Base-by-base conservation (phyloP, 2,113 vertebrate genomes). In the Lampris incognitus region DNA sequence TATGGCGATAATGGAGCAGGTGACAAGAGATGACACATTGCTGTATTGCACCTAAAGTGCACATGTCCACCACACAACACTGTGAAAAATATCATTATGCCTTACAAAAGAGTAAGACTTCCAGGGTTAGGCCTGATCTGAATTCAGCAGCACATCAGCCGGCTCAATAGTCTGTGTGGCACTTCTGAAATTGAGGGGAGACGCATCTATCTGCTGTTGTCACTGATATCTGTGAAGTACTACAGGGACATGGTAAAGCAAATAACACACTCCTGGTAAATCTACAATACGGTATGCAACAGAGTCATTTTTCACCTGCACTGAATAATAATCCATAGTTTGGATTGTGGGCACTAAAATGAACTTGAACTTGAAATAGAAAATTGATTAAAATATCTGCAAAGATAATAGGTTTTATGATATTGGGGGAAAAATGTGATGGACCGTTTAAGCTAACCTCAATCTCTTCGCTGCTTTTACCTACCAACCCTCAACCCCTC, bases 231-330 rank as follows among this genome's bases (percentile, higher is more conserved):
- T 7, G 51, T 68, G 54, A 66, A 77, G 41, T 65, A 55, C 68
- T 41, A 63, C 51, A 36, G 76, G 74, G 68, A 77, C 39, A 76
- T 24, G 65, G 50, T 76, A 73, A 58, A 72, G 60, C 10, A 69
- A 61, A 76, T 64, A 37, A 68, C 6, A 2, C 1, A 54, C 56
- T 36, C 37, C 37, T 46, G 24, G 70, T 70, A 76, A 75, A 84
- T 73, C 76, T 51, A 67, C 72, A 83, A 70, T 78, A 75, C 80
- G 80, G 79, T 67, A 10, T 39, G 79, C 42, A 39, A 79, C 62
- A 64, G 8, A 49, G 59, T 44, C 40, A 44, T 80, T 86, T 68
- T 66, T 72, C 69, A 41, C 11, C 59, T 6, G 54, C 6, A n/a
- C 13, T 6, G 6, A 54, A 54, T 8, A 54, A 56, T 3, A 36